Percentiles rank a stretch among this genome's conserved stretches.
These are phyloP conservation scores for Cephalotes varians DNA, from an alignment of 2,888 invertebrate species.

Conservation along the genomic window DNA sequence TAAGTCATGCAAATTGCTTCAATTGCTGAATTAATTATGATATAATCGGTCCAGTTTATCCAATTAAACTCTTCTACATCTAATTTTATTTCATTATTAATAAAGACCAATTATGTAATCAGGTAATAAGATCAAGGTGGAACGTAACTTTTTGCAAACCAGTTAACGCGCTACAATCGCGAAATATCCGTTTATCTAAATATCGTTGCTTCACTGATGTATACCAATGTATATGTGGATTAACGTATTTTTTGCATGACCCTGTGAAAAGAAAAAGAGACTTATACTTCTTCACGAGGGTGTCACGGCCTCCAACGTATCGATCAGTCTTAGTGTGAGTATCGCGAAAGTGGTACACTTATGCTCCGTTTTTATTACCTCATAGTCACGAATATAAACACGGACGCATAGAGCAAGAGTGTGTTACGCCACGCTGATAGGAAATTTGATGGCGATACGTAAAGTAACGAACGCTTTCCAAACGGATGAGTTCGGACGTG, in stretches of 20 bases:
- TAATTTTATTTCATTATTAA: not conserved
- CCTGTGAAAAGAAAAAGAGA: slow-evolving; percentile 9
- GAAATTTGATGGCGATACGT: slow-evolving; percentile 17
- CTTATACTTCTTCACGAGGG: slow-evolving; percentile 43
- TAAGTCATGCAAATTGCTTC: not conserved
- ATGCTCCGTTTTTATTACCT: slow-evolving; percentile 47
- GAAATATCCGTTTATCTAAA: slow-evolving; percentile 1
- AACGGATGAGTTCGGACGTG: not conserved
- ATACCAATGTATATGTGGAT: not conserved
- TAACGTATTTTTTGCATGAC: slow-evolving; percentile 29
- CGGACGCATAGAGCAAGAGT: not conserved
- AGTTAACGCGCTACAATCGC: not conserved
- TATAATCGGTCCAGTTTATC: not conserved
- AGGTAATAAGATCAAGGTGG: not conserved
- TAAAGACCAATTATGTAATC: not conserved
- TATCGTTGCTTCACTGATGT: not conserved
- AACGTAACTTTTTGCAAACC: not conserved
- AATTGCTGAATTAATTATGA: not conserved
- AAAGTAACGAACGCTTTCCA: slow-evolving; percentile 2
- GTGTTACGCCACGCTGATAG: slow-evolving; percentile 7
- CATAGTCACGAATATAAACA: slow-evolving; percentile 59
- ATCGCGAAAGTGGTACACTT: slow-evolving; percentile 66
- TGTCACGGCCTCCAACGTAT: slow-evolving; percentile 71
- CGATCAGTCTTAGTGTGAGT: slow-evolving; percentile 60
- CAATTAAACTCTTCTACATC: not conserved